Conservation (phyloP, 1,140 invertebrate genomes). For the Lineus longissimus region DNA sequence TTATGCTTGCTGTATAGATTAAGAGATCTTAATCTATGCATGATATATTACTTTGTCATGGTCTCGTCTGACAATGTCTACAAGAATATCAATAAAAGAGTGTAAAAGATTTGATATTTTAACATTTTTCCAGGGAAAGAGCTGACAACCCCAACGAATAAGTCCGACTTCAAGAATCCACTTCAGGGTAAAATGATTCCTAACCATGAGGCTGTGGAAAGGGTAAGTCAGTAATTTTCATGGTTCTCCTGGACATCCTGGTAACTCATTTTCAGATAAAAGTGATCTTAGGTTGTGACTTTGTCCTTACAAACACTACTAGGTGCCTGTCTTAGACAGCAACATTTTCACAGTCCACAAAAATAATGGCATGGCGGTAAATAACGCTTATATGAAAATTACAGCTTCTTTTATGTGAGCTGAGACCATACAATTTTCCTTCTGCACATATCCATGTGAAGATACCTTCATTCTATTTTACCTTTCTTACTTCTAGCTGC, state of each 20-base stretch:
- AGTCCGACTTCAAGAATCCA: constrained; percentile 32
- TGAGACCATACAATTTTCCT: background rate
- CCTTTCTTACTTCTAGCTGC: constrained; percentile 28
- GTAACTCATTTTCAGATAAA: background rate
- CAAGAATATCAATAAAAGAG: background rate
- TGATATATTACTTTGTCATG: background rate
- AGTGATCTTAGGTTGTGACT: background rate
- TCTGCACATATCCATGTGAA: background rate
- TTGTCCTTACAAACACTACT: no score
- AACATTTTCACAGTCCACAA: no score
- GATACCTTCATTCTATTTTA: background rate
- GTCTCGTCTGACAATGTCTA: background rate
- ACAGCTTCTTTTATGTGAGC: background rate
- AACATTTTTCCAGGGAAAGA: constrained; percentile 15
- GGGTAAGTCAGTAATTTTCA: constrained; percentile 24
- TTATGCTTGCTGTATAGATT: background rate
- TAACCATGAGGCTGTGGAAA: constrained; percentile 30
- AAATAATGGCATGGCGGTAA: no score
- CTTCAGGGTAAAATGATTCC: constrained; percentile 25
- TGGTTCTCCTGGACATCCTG: background rate
- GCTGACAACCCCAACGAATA: constrained; percentile 25
- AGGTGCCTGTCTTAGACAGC: no score
- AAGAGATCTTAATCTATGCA: background rate
- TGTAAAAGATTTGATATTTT: no score
- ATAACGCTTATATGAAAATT: no score